Percentiles rank a stretch among this genome's conserved stretches.
Conservation (phyloP, 2,113 vertebrate genomes). For the Ophthalmolycus amberensis region DNA sequence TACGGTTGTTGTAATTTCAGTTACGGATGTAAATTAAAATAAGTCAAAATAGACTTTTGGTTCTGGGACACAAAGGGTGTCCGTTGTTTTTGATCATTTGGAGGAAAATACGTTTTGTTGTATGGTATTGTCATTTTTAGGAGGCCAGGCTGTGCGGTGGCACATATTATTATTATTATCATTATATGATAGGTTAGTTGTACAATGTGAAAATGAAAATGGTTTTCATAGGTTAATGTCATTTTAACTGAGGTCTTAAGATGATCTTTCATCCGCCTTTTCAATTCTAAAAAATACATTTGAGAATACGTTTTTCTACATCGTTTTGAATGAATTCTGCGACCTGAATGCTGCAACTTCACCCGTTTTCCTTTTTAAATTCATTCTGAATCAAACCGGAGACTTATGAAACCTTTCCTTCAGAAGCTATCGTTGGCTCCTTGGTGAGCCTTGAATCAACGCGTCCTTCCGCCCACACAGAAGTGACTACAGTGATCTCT, state of each 20-base stretch:
- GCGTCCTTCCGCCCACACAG: constrained; percentile 50
- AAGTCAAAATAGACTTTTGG: background rate
- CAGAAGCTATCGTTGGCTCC: constrained; percentile 60
- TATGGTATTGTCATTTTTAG: too few relatives aligned
- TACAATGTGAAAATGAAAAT: background rate
- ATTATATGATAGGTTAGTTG: background rate
- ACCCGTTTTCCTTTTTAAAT: constrained; percentile 1
- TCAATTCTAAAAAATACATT: background rate
- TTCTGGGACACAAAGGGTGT: too few relatives aligned
- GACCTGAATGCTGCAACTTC: background rate
- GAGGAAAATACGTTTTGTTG: background rate
- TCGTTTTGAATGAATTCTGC: background rate
- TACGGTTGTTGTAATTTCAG: background rate
- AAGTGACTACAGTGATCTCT: constrained; percentile 36
- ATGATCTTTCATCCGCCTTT: background rate
- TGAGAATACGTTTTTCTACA: background rate
- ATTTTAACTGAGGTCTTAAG: background rate
- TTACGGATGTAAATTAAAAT: background rate
- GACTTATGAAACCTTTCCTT: constrained; percentile 57
- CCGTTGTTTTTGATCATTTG: background rate
- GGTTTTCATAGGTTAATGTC: background rate
- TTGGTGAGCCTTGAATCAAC: constrained; percentile 54
- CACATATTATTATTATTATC: too few relatives aligned
- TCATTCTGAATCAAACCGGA: constrained; percentile 40
- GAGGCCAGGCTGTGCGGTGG: too few relatives aligned